These are phyloP conservation scores for Ivindomyrus marchei DNA, from an alignment of 2,113 vertebrate genomes.

Conservation along the genomic window DNA sequence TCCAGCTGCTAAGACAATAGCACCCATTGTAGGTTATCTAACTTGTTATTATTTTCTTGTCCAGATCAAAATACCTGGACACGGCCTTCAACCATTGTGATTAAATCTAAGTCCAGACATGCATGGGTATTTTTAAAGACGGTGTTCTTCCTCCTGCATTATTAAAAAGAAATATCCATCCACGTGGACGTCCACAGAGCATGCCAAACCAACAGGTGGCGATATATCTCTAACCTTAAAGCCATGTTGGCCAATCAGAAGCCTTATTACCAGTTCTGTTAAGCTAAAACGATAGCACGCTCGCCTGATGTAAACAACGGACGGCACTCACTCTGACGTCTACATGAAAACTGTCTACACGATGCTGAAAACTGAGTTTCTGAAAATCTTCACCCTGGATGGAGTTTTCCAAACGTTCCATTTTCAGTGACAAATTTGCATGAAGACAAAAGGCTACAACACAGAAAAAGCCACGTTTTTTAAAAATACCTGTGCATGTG, in stretches of 20 bases:
- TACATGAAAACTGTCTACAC: too few species aligned
- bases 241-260: neutral
- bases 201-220: neutral
- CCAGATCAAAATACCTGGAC: neutral
- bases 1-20: constrained; percentile 23
- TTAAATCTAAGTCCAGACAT: neutral
- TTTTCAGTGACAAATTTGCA: neutral
- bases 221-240: neutral
- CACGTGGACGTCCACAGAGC: neutral
- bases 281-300: neutral
- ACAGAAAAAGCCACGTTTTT: neutral
- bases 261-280: neutral
- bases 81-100: neutral
- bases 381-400: neutral
- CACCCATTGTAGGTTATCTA: neutral
- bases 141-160: neutral
- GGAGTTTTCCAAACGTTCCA: neutral
- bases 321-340: neutral
- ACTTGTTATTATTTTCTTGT: neutral
- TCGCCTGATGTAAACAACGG: neutral
- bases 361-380: too few species aligned
- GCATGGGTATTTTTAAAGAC: neutral
- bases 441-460: neutral
- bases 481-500: neutral
- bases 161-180: neutral